These are phyloP conservation scores for Paraescarpia echinospica DNA, from an alignment of 1,140 invertebrate genomes.

Conservation along the genomic window DNA sequence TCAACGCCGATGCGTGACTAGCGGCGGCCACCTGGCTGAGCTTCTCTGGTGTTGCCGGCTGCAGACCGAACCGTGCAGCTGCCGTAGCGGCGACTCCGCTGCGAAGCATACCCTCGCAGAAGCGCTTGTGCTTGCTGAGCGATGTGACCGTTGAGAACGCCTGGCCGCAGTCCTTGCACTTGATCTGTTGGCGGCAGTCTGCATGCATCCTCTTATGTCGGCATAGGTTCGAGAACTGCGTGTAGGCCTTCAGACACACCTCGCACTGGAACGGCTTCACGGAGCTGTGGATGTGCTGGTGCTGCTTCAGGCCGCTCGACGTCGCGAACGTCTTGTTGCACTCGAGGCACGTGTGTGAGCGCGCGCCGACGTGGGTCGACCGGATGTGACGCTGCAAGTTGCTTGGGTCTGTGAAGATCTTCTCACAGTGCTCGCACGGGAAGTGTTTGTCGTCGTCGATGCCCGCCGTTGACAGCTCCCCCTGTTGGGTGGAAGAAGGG, in stretches of 20 bases:
- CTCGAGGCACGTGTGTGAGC: constrained; percentile 92
- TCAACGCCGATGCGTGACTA: constrained; percentile 32
- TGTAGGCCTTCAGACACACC: constrained; percentile 83
- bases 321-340: constrained; percentile 99
- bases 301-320: constrained; percentile 89
- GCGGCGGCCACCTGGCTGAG: background rate
- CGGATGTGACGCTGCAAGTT: constrained; percentile 95
- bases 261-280: constrained; percentile 91
- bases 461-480: background rate
- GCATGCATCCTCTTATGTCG: constrained; percentile 98
- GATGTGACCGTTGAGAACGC: constrained; percentile 85
- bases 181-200: constrained; percentile 64
- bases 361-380: constrained; percentile 86
- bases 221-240: constrained; percentile 99
- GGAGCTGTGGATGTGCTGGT: constrained; percentile 98
- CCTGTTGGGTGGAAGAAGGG: background rate
- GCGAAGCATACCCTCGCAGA: constrained; percentile 60
- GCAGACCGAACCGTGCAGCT: background rate
- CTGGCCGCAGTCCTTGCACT: constrained; percentile 89
- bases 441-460: constrained; percentile 63
- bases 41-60: constrained; percentile 27
- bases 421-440: constrained; percentile 91
- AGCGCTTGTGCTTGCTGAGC: constrained; percentile 65
- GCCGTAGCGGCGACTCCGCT: background rate
- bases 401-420: constrained; percentile 92